These are phyloP conservation scores for Gymnarchus niloticus DNA, from an alignment of 2,113 vertebrate genomes.

Conservation along the genomic window DNA sequence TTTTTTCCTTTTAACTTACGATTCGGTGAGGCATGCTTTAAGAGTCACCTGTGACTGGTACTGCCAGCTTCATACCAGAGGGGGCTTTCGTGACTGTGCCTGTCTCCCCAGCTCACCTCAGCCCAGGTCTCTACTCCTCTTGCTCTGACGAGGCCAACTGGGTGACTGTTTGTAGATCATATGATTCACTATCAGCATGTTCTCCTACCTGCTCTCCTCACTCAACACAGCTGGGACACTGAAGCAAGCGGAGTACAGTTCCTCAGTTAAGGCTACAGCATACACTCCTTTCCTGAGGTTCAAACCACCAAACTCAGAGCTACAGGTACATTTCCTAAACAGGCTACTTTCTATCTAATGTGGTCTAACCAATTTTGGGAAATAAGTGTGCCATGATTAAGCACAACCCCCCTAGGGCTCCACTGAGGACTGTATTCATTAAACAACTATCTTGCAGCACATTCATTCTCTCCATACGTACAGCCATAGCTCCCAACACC, in stretches of 20 bases:
- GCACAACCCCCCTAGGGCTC: not conserved
- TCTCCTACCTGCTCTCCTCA: not conserved
- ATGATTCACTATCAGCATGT: no score
- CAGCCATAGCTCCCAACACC: not conserved
- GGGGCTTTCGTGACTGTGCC: slow-evolving; percentile 41
- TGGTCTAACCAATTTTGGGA: not conserved
- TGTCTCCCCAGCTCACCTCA: slow-evolving; percentile 38
- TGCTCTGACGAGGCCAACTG: not conserved
- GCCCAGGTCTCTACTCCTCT: slow-evolving; percentile 29
- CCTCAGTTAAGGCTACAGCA: not conserved
- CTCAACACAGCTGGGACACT: not conserved
- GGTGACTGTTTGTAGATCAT: no score
- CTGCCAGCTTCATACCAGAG: slow-evolving; percentile 29
- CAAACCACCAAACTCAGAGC: not conserved
- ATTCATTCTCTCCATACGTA: not conserved
- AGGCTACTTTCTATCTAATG: not conserved
- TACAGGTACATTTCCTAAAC: not conserved
- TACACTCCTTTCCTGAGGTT: not conserved
- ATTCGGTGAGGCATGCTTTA: slow-evolving; percentile 39
- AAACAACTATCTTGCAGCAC: not conserved
- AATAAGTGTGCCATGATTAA: not conserved
- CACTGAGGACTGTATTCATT: not conserved
- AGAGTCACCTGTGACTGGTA: slow-evolving; percentile 51
- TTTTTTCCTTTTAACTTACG: not conserved
- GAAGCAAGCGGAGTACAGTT: not conserved